phyloP scores from a whole-genome alignment of 1,140 invertebrate genomes.

The Dermatophagoides farinae region DNA sequence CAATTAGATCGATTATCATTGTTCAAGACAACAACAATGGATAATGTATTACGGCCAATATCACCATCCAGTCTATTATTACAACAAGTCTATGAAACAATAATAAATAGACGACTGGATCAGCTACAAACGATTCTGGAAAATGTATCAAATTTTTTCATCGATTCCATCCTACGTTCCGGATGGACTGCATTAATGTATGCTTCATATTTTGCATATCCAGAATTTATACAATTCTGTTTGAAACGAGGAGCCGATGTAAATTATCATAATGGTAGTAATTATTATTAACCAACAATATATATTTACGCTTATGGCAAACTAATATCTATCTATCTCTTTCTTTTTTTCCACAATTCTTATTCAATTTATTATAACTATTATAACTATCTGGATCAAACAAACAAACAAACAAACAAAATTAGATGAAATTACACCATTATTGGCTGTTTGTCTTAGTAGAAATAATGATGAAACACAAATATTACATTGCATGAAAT shows the following conservation, averaged over 20 bases:
- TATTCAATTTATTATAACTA: too few relatives aligned
- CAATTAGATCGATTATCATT: background rate
- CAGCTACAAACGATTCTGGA: slow-evolving; percentile 19
- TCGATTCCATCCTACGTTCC: slow-evolving; percentile 26
- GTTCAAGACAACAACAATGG: too few relatives aligned
- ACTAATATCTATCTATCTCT: background rate
- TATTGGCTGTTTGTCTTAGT: slow-evolving; percentile 33
- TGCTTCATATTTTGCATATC: slow-evolving; percentile 26
- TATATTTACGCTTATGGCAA: background rate
- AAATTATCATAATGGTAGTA: slow-evolving; percentile 28
- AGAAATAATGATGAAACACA: slow-evolving; percentile 22
- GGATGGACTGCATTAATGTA: slow-evolving; percentile 34
- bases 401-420: background rate
- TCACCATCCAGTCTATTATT: slow-evolving; percentile 3
- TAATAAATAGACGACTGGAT: slow-evolving; percentile 22
- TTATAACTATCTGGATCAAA: too few relatives aligned
- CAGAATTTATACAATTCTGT: slow-evolving; percentile 26
- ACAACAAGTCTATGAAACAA: slow-evolving; percentile 24
- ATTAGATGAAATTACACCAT: slow-evolving; percentile 30
- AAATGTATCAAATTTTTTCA: slow-evolving; percentile 20
- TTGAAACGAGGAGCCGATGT: slow-evolving; percentile 28
- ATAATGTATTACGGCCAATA: background rate
- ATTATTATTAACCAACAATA: background rate
- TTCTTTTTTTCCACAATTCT: background rate
- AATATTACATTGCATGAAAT: slow-evolving; percentile 26